Evolutionary conservation across 1,140 invertebrate species (phyloP), one percentile per base, ranked within the genome.

Genomic region (Zaprionus capensis): DNA sequence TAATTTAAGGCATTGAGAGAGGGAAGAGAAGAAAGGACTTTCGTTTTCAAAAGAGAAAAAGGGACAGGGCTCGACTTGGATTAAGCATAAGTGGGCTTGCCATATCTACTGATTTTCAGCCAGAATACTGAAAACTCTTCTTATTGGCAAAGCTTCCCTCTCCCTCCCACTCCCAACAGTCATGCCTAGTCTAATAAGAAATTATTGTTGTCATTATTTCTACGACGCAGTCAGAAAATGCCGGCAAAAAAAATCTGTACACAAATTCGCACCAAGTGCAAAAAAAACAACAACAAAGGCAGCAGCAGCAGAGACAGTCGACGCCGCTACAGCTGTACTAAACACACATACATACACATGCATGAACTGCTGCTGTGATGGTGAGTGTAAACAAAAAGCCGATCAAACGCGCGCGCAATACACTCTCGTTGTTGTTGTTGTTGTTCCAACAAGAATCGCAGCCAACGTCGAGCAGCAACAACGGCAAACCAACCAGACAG

Each of bases 391-490:
- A 78, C 64, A 78, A 84, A 88, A 88, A 83, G 78, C 64, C 81
- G 84, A 84, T 90, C 85, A 87, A 84, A 81, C 81, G 71, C 62
- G 78, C 74, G 67, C 61, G 53, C 55, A 34, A 61, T 28, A 36
- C 34, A 64, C 58, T 22, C 59, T 44, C 41, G 17, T 14, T 46
- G 68, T 67, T 67, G 17, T 14, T 46, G 68, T 67, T 67, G 69
- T 59, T 62, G 65, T 82, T 87, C 84, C 84, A 87, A 87, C 84
- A 90, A 88, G 85, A 88, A 84, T 81, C 84, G 41, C 66, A 81
- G 75, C 71, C 82, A 85, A 85, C 78, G 73, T 75, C 71, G 83
- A 72, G 61, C 66, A 51, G 7, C 46, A 83, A 59, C 63, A 67
- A 84, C 66, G 77, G 41, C 62, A 70, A 81, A 71, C 34, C 70